A percentile compares a stretch with the other conserved stretches of the same genome.
Conservation (phyloP, 2,113 vertebrate genomes). For the Oncorhynchus gorbuscha region DNA sequence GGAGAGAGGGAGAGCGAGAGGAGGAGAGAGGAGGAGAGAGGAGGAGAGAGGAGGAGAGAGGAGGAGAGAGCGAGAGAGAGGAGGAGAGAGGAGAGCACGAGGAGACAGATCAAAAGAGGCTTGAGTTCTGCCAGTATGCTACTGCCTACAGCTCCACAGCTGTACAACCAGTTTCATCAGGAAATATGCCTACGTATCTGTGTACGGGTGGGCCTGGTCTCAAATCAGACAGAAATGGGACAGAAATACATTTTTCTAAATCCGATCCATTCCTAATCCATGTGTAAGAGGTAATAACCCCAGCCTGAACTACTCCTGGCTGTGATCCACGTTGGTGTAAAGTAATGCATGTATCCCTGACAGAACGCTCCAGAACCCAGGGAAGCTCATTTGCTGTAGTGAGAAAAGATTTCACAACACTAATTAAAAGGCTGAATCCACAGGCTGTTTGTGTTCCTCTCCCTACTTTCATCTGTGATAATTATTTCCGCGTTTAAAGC, state of each 20-base stretch:
- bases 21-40: not conserved
- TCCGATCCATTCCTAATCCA: too few relatives aligned
- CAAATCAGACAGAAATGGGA: too few relatives aligned
- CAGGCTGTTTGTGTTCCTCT: conserved; percentile 50
- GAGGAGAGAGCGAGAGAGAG: not conserved
- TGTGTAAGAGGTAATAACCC: too few relatives aligned
- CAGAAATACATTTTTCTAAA: too few relatives aligned
- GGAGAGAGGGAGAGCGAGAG: not conserved
- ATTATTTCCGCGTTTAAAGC: conserved; percentile 59
- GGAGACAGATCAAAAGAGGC: too few relatives aligned
- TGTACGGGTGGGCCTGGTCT: too few relatives aligned
- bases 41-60: not conserved
- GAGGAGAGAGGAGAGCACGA: not conserved
- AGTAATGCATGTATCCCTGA: not conserved
- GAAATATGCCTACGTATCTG: too few relatives aligned
- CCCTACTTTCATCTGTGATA: conserved; percentile 58
- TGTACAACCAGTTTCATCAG: not conserved
- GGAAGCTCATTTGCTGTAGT: conserved; percentile 51
- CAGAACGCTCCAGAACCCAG: conserved; percentile 10
- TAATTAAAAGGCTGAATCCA: conserved; percentile 64
- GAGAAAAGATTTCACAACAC: conserved; percentile 35
- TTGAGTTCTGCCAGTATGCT: too few relatives aligned
- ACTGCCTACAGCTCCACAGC: too few relatives aligned
- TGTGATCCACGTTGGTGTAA: too few relatives aligned
- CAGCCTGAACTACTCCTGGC: too few relatives aligned